Conservation (phyloP, 1,140 invertebrate genomes). For the Pectinophora gossypiella region DNA sequence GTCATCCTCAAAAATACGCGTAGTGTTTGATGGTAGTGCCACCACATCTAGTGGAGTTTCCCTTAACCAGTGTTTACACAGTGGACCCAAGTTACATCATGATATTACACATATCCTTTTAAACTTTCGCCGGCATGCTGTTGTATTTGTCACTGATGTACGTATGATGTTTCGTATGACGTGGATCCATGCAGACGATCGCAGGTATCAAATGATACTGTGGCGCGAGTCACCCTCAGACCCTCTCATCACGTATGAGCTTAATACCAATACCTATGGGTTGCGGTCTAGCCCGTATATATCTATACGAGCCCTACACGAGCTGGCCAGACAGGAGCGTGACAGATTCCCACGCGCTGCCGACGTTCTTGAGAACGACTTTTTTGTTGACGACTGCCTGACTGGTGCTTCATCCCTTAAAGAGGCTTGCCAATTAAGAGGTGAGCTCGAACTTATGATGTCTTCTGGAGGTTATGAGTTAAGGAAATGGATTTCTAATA, state of each 20-base stretch:
- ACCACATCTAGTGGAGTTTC: too few relatives aligned
- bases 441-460: constrained; percentile 10
- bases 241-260: constrained; percentile 26
- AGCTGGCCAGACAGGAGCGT: constrained; percentile 25
- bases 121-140: too few relatives aligned
- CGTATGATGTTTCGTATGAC: too few relatives aligned
- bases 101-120: too few relatives aligned
- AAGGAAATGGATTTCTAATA: constrained; percentile 16
- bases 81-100: too few relatives aligned
- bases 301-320: constrained; percentile 34
- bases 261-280: constrained; percentile 56
- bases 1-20: too few relatives aligned
- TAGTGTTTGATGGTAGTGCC: too few relatives aligned
- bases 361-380: neutral
- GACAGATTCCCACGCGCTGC: constrained; percentile 2
- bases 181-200: constrained; percentile 32
- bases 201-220: constrained; percentile 50
- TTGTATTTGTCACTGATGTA: too few relatives aligned
- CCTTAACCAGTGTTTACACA: too few relatives aligned
- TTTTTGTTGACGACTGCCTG: too few relatives aligned
- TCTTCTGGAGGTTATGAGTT: constrained; percentile 15
- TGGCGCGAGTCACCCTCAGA: constrained; percentile 36
- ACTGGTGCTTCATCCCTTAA: constrained; percentile 7
- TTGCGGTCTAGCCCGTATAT: constrained; percentile 41
- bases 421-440: neutral